Base-by-base conservation (phyloP, 2,888 invertebrate species). In the Nudaria mundana region DNA sequence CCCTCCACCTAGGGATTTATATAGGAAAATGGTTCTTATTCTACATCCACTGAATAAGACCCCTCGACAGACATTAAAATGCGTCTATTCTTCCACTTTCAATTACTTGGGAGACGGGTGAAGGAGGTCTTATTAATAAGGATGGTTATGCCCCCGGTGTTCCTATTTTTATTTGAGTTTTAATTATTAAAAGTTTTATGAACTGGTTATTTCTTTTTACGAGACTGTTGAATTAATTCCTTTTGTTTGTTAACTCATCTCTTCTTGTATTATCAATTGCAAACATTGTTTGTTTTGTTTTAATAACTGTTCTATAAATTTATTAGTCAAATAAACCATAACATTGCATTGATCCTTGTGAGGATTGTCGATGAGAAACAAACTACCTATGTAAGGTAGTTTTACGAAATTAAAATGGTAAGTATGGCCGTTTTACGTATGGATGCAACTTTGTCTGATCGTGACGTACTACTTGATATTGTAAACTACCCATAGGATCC, bases 171-270 rank as follows among this genome's bases (percentile, higher is more conserved):
- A 85, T 83, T 83, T 64, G 76, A 79, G 75, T 86, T 86, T 87
- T 87, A 87, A 87, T 87, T 87, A 86, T 84, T 77, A 82, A 85
- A 87, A 88, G 77, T 87, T 86, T 83, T 83, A 87, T 85, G 78
- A 83, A 86, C 84, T 88, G 87, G 84, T 84, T 85, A 84, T 83
- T 86, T 80, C 71, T 80, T 88, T 87, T 88, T 83, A 87, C 74
- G 82, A 76, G 73, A 74, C 82, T 84, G 84, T 83, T 80, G 75
- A 83, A 83, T 85, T 87, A 86, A 88, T 87, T 83, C 63, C 72
- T 79, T 83, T 87, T 88, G 86, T 87, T 86, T 81, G 72, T 75
- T 72, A 77, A 81, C 71, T 84, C 67, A 61, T 69, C 71, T 68
- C 69, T 58, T 48, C 38, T 48, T 48, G 57, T 50, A 60, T 59